These are phyloP conservation scores for Habropoda laboriosa DNA, from an alignment of 1,140 invertebrate species.

Conservation along the genomic window DNA sequence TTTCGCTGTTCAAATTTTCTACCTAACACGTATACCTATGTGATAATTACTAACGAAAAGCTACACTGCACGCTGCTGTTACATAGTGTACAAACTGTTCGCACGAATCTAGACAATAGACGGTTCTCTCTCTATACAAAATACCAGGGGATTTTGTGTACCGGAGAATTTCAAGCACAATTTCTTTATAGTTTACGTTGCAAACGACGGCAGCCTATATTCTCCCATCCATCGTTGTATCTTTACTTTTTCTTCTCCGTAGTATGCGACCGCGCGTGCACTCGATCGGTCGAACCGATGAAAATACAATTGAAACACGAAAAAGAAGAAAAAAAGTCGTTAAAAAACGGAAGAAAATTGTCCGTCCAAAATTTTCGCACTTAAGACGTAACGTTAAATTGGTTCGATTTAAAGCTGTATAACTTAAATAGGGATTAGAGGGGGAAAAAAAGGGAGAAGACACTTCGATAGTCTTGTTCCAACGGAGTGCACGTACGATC, in stretches of 20 bases:
- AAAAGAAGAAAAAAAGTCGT: too few species aligned
- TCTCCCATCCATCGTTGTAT: slow-evolving; percentile 38
- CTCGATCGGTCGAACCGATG: not conserved
- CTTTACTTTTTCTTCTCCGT: slow-evolving; percentile 26
- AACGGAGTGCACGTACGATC: slow-evolving; percentile 20
- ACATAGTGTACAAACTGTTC: not conserved
- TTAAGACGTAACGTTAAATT: too few species aligned
- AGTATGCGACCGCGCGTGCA: slow-evolving; percentile 29
- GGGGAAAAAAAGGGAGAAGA: not conserved
- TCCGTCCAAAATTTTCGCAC: slow-evolving; percentile 15
- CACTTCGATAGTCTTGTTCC: not conserved
- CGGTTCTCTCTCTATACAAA: not conserved
- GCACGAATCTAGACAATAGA: not conserved
- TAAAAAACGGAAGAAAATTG: not conserved
- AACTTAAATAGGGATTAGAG: too few species aligned
- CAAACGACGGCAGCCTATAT: slow-evolving; percentile 32
- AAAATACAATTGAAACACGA: too few species aligned
- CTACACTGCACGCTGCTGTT: not conserved
- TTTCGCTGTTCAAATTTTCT: slow-evolving; percentile 5
- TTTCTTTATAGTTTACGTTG: slow-evolving; percentile 3
- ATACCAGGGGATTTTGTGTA: not conserved
- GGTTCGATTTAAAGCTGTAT: too few species aligned
- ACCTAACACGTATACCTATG: slow-evolving; percentile 8
- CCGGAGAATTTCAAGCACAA: not conserved
- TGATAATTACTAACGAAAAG: not conserved